Evolutionary conservation across 2,888 invertebrate species (phyloP).

Genomic region (Ectemnius continuus): DNA sequence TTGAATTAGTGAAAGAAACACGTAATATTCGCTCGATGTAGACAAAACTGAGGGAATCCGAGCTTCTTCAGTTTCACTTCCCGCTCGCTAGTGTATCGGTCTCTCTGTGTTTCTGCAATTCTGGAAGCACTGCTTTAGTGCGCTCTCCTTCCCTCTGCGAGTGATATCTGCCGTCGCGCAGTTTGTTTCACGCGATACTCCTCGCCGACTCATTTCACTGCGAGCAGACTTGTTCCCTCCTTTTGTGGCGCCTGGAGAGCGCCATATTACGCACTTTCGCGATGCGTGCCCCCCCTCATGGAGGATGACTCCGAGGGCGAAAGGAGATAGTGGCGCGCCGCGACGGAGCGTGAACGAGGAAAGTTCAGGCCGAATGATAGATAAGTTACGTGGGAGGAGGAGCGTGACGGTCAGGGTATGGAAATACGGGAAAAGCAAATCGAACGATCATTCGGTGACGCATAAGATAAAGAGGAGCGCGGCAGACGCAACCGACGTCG

Average conservation of each 20-base stretch:
- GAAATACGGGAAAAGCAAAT: not conserved
- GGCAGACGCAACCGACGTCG: not conserved
- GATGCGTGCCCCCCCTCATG: constrained; percentile 35
- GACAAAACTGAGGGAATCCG: too few species aligned
- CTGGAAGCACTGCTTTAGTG: too few species aligned
- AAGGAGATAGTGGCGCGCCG: constrained; percentile 26
- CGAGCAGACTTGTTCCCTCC: constrained; percentile 44
- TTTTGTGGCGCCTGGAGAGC: constrained; percentile 57
- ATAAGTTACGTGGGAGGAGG: constrained; percentile 8
- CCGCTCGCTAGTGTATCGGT: not conserved
- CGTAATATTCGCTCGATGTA: too few species aligned
- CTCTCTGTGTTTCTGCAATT: not conserved
- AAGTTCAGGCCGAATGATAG: not conserved
- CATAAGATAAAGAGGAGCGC: not conserved
- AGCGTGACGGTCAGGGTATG: not conserved
- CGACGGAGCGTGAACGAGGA: constrained; percentile 5
- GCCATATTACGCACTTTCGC: constrained; percentile 58
- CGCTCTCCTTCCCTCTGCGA: constrained; percentile 23
- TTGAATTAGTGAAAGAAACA: too few species aligned
- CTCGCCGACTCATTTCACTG: constrained; percentile 40
- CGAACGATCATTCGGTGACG: not conserved
- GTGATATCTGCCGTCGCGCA: constrained; percentile 7
- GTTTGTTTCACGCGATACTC: constrained; percentile 28
- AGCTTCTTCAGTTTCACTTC: not conserved
- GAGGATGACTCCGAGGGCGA: constrained; percentile 57